Evolutionary conservation across 2,113 vertebrate species (phyloP).

Genomic region (Ibidorhyncha struthersii): DNA sequence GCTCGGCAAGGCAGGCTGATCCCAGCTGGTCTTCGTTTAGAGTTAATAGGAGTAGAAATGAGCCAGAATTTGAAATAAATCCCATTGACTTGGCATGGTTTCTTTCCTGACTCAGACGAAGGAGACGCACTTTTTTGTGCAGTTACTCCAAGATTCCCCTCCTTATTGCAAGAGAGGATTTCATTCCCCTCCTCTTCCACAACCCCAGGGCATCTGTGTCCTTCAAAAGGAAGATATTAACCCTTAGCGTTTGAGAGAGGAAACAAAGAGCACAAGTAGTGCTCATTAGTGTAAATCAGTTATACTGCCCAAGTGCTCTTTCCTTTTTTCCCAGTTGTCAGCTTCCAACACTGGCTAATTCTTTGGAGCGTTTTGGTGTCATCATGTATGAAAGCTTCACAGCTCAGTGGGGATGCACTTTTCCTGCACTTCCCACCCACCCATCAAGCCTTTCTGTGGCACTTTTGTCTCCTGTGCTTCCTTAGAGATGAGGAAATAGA

Average conservation of each 20-base stretch:
- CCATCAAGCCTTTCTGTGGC: not conserved
- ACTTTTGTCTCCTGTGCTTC: not conserved
- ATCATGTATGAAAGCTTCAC: not conserved
- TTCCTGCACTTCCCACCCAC: not conserved
- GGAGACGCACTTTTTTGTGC: conserved; percentile 22
- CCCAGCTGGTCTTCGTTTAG: conserved; percentile 68
- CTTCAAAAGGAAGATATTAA: conserved; percentile 46
- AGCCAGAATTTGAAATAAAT: conserved; percentile 69
- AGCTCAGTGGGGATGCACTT: not conserved
- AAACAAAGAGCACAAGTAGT: not conserved
- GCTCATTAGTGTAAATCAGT: not conserved
- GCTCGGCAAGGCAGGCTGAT: not conserved
- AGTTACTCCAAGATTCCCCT: conserved; percentile 57
- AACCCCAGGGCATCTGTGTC: conserved; percentile 38
- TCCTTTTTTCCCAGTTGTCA: not conserved
- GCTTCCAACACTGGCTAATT: not conserved
- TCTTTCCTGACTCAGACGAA: conserved; percentile 63
- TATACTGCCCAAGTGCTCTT: not conserved
- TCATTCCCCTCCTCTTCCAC: conserved; percentile 53
- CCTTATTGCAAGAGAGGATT: conserved; percentile 50
- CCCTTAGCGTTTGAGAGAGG: not conserved
- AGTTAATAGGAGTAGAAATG: conserved; percentile 57
- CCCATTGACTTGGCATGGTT: conserved; percentile 25
- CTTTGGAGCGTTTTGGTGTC: not conserved
- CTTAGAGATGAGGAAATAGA: not conserved